phyloP scores from a whole-genome alignment of 2,797 vertebrate species.

The Avahi laniger region DNA sequence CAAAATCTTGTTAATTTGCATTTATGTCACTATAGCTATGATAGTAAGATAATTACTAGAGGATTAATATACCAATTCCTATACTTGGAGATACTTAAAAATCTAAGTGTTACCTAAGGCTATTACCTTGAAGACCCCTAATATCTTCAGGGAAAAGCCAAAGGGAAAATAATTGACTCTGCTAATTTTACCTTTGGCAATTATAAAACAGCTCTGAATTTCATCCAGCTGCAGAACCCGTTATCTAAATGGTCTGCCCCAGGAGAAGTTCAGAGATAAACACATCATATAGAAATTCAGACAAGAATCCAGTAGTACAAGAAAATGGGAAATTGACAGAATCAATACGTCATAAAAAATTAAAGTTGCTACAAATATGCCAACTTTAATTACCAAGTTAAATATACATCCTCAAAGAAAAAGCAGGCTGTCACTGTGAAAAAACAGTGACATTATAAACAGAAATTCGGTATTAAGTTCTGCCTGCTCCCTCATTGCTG shows the following conservation, averaged over 20 bases:
- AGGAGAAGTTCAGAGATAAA: slow-evolving; percentile 82
- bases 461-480: slow-evolving; percentile 34
- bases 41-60: slow-evolving; percentile 79
- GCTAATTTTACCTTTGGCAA: slow-evolving; percentile 89
- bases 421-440: slow-evolving; percentile 37
- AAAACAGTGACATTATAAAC: slow-evolving; percentile 22
- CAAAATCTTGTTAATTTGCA: slow-evolving; percentile 71
- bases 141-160: slow-evolving; percentile 88
- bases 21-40: slow-evolving; percentile 59
- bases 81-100: slow-evolving; percentile 87
- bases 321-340: slow-evolving; percentile 75
- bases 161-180: slow-evolving; percentile 89
- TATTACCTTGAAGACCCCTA: slow-evolving; percentile 86
- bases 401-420: slow-evolving; percentile 47
- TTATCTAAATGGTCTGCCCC: slow-evolving; percentile 84
- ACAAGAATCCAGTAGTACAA: slow-evolving; percentile 78
- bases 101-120: slow-evolving; percentile 87
- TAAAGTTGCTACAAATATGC: slow-evolving; percentile 58
- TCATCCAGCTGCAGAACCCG: slow-evolving; percentile 83
- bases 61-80: slow-evolving; percentile 84
- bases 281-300: slow-evolving; percentile 77
- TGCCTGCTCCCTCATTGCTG: neutral
- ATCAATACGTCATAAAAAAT: slow-evolving; percentile 67
- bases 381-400: slow-evolving; percentile 69
- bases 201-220: slow-evolving; percentile 88